These are phyloP conservation scores for Clusia tigrina DNA, from an alignment of 2,888 invertebrate species.

Conservation along the genomic window DNA sequence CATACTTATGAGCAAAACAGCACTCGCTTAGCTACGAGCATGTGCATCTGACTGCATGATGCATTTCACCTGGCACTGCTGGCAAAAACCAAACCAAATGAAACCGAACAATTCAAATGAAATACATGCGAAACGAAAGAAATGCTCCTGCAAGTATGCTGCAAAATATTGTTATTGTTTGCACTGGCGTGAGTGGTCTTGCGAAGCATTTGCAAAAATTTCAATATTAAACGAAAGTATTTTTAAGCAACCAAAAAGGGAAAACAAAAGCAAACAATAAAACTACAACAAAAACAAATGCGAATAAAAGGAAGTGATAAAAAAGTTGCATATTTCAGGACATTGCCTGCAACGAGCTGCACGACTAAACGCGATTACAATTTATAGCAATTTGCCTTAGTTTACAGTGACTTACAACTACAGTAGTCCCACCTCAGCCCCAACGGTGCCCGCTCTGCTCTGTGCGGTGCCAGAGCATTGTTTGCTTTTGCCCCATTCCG, in stretches of 20 bases:
- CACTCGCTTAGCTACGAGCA: neutral
- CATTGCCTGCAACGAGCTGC: neutral
- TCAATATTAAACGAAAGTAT: neutral
- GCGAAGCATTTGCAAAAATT: neutral
- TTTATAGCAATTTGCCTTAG: neutral
- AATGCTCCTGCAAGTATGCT: neutral
- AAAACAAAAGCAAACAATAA: too few species aligned
- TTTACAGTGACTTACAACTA: too few species aligned
- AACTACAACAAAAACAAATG: neutral
- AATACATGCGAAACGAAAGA: too few species aligned
- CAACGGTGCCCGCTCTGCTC: too few species aligned
- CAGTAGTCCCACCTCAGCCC: neutral
- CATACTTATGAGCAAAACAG: constrained; percentile 5
- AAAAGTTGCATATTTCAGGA: constrained; percentile 3
- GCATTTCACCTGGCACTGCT: too few species aligned
- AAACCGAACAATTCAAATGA: neutral
- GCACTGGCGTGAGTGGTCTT: neutral
- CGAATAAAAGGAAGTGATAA: neutral
- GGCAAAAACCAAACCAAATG: neutral
- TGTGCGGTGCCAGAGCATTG: too few species aligned
- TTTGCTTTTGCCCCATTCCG: neutral
- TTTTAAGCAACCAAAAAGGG: too few species aligned
- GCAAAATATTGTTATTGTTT: neutral
- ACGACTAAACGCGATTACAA: constrained; percentile 6
- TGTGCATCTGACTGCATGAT: neutral